Conservation (phyloP, 1,140 invertebrate genomes). For the Hydropsyche tenuis region DNA sequence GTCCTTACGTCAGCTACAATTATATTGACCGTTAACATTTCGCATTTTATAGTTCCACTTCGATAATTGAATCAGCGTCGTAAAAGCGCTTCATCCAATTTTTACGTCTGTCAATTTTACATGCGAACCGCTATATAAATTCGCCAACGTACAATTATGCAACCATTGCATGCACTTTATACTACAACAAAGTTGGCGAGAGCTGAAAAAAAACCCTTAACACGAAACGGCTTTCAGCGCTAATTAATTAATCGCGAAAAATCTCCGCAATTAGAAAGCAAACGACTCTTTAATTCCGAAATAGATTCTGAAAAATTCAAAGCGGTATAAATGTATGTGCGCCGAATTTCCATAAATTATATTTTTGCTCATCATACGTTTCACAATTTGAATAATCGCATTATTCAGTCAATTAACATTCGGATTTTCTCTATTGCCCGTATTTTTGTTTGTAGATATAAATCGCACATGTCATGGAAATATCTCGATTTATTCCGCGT, state of each 20-base stretch:
- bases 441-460: neutral
- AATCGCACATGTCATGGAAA: too few species aligned
- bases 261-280: neutral
- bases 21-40: slow-evolving; percentile 13
- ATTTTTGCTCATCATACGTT: slow-evolving; percentile 9
- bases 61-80: slow-evolving; percentile 25
- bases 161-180: neutral
- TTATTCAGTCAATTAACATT: slow-evolving; percentile 1
- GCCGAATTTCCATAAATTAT: neutral
- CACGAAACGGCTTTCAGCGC: slow-evolving; percentile 13
- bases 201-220: neutral
- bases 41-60: slow-evolving; percentile 21
- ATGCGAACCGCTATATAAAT: neutral
- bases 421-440: neutral
- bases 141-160: neutral
- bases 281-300: too few species aligned
- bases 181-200: neutral
- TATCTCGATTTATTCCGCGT: too few species aligned
- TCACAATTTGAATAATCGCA: slow-evolving; percentile 9
- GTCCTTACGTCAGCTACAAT: slow-evolving; percentile 10
- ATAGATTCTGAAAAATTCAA: neutral
- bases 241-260: slow-evolving; percentile 17
- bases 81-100: slow-evolving; percentile 28
- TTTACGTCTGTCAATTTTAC: slow-evolving; percentile 8
- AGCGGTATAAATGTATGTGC: neutral